phyloP scores from a whole-genome alignment of 2,113 vertebrate species.

The Thalassarche chlororhynchos region DNA sequence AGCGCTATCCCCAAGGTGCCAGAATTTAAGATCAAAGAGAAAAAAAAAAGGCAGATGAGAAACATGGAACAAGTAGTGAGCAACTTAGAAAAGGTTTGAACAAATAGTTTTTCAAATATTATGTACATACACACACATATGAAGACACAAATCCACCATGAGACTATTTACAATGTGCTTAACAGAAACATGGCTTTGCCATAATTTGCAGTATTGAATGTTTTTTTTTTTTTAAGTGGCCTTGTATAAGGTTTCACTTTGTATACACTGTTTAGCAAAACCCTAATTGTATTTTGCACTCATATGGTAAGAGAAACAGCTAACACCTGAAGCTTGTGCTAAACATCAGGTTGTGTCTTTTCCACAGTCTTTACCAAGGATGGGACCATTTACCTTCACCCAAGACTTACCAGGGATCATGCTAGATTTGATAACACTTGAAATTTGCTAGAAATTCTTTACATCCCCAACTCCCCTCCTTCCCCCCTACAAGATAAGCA shows the following conservation, averaged over 20 bases:
- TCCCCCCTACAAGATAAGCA: neutral
- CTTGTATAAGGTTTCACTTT: neutral
- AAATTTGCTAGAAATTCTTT: neutral
- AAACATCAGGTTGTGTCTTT: neutral
- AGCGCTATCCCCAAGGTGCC: neutral
- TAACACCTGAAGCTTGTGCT: too few relatives aligned
- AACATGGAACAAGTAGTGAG: neutral
- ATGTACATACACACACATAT: neutral
- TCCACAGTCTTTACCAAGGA: neutral
- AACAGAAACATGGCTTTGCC: neutral
- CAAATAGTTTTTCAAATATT: neutral
- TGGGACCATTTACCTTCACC: neutral
- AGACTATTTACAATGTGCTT: neutral
- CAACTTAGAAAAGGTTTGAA: neutral
- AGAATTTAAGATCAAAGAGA: neutral
- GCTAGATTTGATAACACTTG: neutral
- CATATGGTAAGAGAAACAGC: neutral
- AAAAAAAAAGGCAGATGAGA: neutral
- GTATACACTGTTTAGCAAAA: neutral
- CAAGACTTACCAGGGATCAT: neutral
- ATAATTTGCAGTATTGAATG: neutral
- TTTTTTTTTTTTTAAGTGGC: neutral
- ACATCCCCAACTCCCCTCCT: neutral
- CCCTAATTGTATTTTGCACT: neutral
- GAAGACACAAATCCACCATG: neutral